Conservation (phyloP, 2,797 vertebrate species). For the Poecilia velifera region DNA sequence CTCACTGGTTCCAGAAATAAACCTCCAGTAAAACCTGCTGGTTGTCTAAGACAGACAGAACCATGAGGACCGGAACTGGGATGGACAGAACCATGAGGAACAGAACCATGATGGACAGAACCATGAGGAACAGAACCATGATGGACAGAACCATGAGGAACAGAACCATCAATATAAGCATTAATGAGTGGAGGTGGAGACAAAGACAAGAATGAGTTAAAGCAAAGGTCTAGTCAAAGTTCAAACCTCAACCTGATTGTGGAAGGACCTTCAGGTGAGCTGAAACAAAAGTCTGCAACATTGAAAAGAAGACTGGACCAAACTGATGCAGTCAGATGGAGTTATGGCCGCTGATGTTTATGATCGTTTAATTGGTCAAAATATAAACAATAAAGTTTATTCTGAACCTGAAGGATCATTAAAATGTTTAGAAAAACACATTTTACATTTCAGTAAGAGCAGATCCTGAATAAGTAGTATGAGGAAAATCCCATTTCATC, state of each 20-base stretch:
- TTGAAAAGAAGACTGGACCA: neutral
- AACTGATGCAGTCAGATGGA: neutral
- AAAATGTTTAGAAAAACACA: neutral
- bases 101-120: too few species aligned
- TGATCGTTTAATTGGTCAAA: neutral
- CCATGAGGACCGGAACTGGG: too few species aligned
- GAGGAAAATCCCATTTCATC: neutral
- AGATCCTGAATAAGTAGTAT: neutral
- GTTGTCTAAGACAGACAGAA: too few species aligned
- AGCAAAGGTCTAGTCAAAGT: neutral
- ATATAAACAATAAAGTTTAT: neutral
- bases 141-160: too few species aligned
- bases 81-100: too few species aligned
- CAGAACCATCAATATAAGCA: too few species aligned
- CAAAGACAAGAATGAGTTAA: neutral
- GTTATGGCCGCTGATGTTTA: neutral
- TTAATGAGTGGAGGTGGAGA: too few species aligned
- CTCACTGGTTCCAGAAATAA: neutral
- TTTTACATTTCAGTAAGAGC: neutral
- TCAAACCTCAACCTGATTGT: neutral
- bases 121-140: too few species aligned
- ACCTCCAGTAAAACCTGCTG: too few species aligned
- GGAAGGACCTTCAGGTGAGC: neutral
- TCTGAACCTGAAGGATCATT: neutral
- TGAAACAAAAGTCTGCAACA: neutral